Base-by-base conservation (phyloP, 1,140 invertebrate species). In the Drosophila suzukii region DNA sequence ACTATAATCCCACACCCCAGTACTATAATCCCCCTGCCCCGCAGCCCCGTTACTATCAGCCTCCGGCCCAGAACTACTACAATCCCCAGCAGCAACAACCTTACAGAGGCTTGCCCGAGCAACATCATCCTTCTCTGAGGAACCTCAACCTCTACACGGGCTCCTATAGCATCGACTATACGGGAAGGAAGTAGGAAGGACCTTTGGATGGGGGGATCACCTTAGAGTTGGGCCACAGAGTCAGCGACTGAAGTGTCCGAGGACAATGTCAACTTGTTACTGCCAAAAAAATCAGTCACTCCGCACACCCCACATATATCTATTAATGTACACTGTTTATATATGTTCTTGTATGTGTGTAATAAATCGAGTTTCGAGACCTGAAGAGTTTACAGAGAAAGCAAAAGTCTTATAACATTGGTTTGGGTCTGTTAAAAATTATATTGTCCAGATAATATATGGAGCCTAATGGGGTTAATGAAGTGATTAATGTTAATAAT, bases 1-100 rank as follows among this genome's bases (percentile, higher is more conserved):
- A 91, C 63, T 92, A 91, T 46, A 93, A 93, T 62, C 78, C 80
- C 1, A 15, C 67, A 17, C 84, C 75, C 30, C 85, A 77, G 20
- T 81, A 85, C 54, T 90, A 91, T 27, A 76, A 63, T 39, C 68
- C 73, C 2, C 88, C 81, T 0, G 47, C 72, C 55, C 89, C 86
- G 15, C 92, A 93, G 70, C 88, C 90, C 11, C 88, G 80, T 6
- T 92, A 91, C 54, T 93, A 93, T 66, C 90, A 93, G 65, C 91
- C 91, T 24, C 86, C 92, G n/a, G 78, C 75, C 55, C 81, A n/a
- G 67, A 54, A 62, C 38, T 86, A 91, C 47, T 90, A 85, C 55
- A 72, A 80, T 46, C 68, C 92, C 61, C 88, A 91, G 78, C 70
- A 82, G 70, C 86, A 86, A 68, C 80, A 85, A 65, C 80, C 67